These are phyloP conservation scores for Rhabditophanes sp. DNA, from an alignment of 2,888 invertebrate species.

Conservation along the genomic window DNA sequence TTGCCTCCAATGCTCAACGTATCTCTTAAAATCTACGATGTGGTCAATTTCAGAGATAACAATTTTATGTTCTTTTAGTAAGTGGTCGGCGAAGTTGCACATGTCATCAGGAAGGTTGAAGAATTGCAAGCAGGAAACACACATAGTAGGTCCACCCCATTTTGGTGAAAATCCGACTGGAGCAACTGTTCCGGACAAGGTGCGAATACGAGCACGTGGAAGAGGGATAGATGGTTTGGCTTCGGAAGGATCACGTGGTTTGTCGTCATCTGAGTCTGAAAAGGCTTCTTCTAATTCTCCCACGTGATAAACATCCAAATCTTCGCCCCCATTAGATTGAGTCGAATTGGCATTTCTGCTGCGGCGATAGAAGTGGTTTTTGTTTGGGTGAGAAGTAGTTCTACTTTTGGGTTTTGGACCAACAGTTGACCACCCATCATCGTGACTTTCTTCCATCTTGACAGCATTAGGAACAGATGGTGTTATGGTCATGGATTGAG, in stretches of 20 bases:
- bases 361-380: too few relatives aligned
- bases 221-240: slow-evolving; percentile 32
- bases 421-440: too few relatives aligned
- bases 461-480: too few relatives aligned
- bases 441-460: too few relatives aligned
- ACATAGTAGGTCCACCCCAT: slow-evolving; percentile 45
- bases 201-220: slow-evolving; percentile 39
- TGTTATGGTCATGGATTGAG: too few relatives aligned
- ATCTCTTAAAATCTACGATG: slow-evolving; percentile 43
- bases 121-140: slow-evolving; percentile 41
- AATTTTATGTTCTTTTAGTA: slow-evolving; percentile 39
- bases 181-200: slow-evolving; percentile 38
- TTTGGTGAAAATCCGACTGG: slow-evolving; percentile 32
- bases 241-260: slow-evolving; percentile 14
- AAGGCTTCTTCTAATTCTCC: slow-evolving; percentile 44
- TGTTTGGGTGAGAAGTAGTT: too few relatives aligned
- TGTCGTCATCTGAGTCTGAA: slow-evolving; percentile 39
- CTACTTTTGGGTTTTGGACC: too few relatives aligned
- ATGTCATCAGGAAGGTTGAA: slow-evolving; percentile 42
- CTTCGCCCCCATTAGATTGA: slow-evolving; percentile 32
- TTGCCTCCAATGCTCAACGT: slow-evolving; percentile 43
- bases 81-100: slow-evolving; percentile 29
- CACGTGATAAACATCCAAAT: too few relatives aligned
- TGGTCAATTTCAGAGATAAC: slow-evolving; percentile 39
- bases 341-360: slow-evolving; percentile 15